These are phyloP conservation scores for Cryptus viduatorius DNA, from an alignment of 2,888 invertebrate species.

Conservation along the genomic window DNA sequence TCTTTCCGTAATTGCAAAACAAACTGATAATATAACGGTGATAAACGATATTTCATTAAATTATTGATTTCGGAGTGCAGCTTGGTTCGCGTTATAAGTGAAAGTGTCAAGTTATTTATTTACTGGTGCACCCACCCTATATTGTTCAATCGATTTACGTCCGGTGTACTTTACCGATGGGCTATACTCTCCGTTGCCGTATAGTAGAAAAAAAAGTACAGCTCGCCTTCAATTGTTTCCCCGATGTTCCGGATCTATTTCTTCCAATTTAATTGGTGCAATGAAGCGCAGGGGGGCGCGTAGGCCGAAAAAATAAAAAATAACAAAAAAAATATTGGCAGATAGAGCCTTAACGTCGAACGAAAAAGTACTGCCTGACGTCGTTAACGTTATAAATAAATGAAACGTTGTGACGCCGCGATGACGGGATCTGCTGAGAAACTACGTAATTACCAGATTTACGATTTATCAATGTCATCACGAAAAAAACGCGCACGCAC, in stretches of 20 bases:
- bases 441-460: constrained; percentile 54
- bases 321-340: constrained; percentile 12
- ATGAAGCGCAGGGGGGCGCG: constrained; percentile 17
- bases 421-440: constrained; percentile 49
- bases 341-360: constrained; percentile 62
- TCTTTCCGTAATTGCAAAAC: not conserved
- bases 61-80: not conserved
- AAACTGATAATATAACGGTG: not conserved
- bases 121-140: not conserved
- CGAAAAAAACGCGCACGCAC: constrained; percentile 21
- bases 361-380: constrained; percentile 66
- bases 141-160: constrained; percentile 28
- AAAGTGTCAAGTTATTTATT: not conserved
- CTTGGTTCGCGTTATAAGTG: not conserved
- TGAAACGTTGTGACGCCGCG: constrained; percentile 18
- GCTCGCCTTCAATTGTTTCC: constrained; percentile 2
- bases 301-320: constrained; percentile 14
- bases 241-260: constrained; percentile 33
- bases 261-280: constrained; percentile 57
- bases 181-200: constrained; percentile 39
- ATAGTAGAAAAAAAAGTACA: not conserved
- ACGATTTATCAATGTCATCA: constrained; percentile 41
- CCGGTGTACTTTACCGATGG: constrained; percentile 51
- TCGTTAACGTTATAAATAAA: constrained; percentile 56
- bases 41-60: not conserved